phyloP scores from a whole-genome alignment of 2,888 invertebrate genomes.

The Elmis aenea region DNA sequence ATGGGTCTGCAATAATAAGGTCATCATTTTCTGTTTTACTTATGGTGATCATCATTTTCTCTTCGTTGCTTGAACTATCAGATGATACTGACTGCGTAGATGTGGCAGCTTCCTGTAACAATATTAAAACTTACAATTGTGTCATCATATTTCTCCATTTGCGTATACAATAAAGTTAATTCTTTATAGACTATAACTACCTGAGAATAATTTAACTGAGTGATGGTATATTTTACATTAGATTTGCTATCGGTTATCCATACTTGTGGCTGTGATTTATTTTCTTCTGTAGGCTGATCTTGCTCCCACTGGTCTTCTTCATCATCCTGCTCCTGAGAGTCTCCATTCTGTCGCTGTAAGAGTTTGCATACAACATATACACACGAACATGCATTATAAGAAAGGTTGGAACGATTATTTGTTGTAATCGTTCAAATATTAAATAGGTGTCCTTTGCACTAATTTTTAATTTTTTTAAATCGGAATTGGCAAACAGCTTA shows the following conservation, averaged over 20 bases:
- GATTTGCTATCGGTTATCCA: conserved; percentile 44
- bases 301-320: conserved; percentile 29
- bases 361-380: conserved; percentile 24
- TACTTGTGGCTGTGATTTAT: conserved; percentile 34
- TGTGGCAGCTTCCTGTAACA: conserved; percentile 61
- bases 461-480: neutral
- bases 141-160: too few relatives aligned
- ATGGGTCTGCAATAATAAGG: conserved; percentile 44
- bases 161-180: too few relatives aligned
- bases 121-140: conserved; percentile 22
- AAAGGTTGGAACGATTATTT: too few relatives aligned
- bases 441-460: too few relatives aligned
- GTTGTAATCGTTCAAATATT: too few relatives aligned
- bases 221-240: conserved; percentile 45
- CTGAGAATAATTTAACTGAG: conserved; percentile 47
- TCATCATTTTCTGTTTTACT: conserved; percentile 53
- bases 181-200: conserved; percentile 33
- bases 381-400: conserved; percentile 24
- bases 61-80: conserved; percentile 66
- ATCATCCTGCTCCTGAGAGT: conserved; percentile 24
- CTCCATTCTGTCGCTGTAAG: conserved; percentile 32
- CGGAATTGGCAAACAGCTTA: too few relatives aligned
- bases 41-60: conserved; percentile 73
- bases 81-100: conserved; percentile 69
- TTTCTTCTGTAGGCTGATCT: conserved; percentile 19